A percentile compares a stretch with the other conserved stretches of the same genome.
Evolutionary conservation across 2,888 invertebrate genomes (phyloP).

Genomic region (Diachrysia chrysitis): DNA sequence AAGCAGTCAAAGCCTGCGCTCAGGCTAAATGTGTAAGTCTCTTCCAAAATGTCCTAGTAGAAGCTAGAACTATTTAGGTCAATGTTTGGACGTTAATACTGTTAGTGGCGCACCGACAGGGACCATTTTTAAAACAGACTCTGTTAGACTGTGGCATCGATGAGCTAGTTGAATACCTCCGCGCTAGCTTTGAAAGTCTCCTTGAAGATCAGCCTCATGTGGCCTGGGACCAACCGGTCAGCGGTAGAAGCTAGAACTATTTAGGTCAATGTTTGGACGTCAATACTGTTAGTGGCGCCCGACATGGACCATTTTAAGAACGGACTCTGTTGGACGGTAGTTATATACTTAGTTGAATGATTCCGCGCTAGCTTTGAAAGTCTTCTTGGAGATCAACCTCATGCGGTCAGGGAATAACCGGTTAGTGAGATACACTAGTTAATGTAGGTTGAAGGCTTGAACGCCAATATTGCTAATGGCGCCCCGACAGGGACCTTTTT

Average conservation of each 20-base stretch:
- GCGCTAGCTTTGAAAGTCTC: constrained; percentile 69
- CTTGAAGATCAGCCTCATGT: no score
- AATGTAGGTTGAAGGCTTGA: no score
- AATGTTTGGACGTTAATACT: background rate
- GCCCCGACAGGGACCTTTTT: no score
- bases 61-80: background rate
- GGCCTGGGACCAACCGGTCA: constrained; percentile 76
- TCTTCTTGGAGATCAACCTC: no score
- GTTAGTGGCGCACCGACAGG: background rate
- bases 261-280: background rate
- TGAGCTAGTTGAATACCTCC: constrained; percentile 69
- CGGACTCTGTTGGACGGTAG: no score
- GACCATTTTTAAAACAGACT: background rate
- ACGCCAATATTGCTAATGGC: no score
- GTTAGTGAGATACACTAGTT: constrained; percentile 64
- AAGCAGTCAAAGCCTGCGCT: no score
- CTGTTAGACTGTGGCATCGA: no score
- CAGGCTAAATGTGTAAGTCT: no score
- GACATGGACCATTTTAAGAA: background rate
- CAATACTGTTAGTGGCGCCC: constrained; percentile 6
- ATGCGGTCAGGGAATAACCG: constrained; percentile 73
- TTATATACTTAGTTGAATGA: constrained; percentile 59
- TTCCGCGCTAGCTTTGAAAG: constrained; percentile 70
- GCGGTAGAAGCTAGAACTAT: constrained; percentile 34
- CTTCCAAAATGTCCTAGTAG: no score